Conservation (phyloP, 2,888 invertebrate genomes). For the Euzophera pinguis region DNA sequence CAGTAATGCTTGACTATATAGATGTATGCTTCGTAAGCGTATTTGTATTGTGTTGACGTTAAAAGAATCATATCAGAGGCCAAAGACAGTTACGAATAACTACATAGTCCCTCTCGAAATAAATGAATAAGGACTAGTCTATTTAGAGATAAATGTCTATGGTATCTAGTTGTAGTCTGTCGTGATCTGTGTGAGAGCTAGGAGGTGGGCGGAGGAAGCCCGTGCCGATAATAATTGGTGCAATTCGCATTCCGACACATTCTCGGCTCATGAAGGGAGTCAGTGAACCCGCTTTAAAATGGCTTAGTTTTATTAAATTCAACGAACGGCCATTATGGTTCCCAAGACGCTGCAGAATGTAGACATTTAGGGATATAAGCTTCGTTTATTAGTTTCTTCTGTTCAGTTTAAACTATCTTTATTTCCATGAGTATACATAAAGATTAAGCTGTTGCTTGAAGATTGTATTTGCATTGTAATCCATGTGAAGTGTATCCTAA, state of each 20-base stretch:
- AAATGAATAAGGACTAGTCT: neutral
- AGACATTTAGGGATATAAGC: neutral
- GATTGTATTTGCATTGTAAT: no score
- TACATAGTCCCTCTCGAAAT: no score
- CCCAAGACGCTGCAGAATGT: neutral
- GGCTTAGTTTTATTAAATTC: conserved; percentile 11
- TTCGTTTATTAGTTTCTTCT: neutral
- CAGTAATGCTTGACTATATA: no score
- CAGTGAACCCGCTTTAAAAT: conserved; percentile 1
- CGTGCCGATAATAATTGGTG: conserved; percentile 12
- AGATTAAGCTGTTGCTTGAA: no score
- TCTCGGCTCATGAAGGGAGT: neutral
- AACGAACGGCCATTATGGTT: neutral
- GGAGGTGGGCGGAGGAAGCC: conserved; percentile 7
- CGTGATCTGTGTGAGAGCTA: neutral
- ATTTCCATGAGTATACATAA: no score
- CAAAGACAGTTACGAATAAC: no score
- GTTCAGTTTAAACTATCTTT: neutral
- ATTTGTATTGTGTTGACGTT: no score
- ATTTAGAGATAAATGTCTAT: neutral
- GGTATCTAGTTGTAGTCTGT: neutral
- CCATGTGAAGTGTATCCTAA: no score
- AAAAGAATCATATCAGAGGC: no score
- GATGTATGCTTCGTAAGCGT: no score
- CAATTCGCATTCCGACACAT: conserved; percentile 9